Conservation (phyloP, 2,888 invertebrate genomes). For the Orthosia gothica region DNA sequence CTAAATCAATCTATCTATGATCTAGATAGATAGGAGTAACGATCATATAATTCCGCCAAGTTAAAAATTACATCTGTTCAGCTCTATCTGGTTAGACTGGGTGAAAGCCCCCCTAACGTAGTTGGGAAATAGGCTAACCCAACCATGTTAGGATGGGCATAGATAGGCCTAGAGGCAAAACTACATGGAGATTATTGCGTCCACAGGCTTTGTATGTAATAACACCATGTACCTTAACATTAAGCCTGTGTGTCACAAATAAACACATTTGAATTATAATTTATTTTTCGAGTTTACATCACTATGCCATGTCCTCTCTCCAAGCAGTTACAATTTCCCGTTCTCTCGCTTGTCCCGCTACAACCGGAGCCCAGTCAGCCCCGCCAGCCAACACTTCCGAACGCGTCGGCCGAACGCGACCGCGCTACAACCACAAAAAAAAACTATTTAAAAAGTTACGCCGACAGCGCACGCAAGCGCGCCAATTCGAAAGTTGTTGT, state of each 20-base stretch:
- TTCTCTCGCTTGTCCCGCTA: constrained; percentile 77
- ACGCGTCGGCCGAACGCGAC: constrained; percentile 70
- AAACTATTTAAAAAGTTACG: constrained; percentile 48
- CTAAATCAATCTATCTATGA: no score
- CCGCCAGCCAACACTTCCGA: constrained; percentile 64
- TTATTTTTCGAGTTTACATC: constrained; percentile 60
- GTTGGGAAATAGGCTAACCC: no score
- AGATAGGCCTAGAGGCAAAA: not conserved
- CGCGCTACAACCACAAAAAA: constrained; percentile 61
- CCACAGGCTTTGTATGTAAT: no score
- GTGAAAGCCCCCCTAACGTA: not conserved
- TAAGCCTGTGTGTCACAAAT: no score
- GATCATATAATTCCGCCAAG: no score
- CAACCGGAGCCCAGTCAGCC: constrained; percentile 54
- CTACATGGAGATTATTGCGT: no score
- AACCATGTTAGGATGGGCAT: no score
- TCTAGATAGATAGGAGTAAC: no score
- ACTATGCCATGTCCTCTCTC: constrained; percentile 79
- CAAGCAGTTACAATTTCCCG: constrained; percentile 77
- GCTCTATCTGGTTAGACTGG: not conserved
- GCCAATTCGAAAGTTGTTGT: constrained; percentile 53
- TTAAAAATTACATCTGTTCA: no score
- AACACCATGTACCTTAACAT: no score
- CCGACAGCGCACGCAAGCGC: constrained; percentile 59
- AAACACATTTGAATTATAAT: no score